Conservation (phyloP, 1,140 invertebrate genomes). For the Rhizoglyphus robini region DNA sequence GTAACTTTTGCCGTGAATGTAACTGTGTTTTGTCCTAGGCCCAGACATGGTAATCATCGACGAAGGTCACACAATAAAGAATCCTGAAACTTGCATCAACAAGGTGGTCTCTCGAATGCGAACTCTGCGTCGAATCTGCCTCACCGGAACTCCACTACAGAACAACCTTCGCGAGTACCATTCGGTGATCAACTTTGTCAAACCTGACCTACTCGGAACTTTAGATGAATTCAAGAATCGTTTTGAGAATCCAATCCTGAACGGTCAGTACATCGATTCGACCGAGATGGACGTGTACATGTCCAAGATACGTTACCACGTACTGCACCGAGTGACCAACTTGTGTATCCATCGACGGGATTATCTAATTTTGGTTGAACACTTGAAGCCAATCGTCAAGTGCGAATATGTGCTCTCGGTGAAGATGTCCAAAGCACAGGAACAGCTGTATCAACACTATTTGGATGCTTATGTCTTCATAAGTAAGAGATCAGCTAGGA, state of each 20-base stretch:
- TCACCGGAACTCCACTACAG: slow-evolving; percentile 91
- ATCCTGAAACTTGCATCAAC: slow-evolving; percentile 64
- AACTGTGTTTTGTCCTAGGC: slow-evolving; percentile 66
- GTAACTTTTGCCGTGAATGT: too few relatives aligned
- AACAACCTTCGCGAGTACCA: slow-evolving; percentile 91
- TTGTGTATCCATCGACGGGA: slow-evolving; percentile 85
- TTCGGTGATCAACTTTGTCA: slow-evolving; percentile 89
- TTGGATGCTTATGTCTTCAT: slow-evolving; percentile 7
- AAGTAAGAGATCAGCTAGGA: background rate
- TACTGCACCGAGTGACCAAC: slow-evolving; percentile 69
- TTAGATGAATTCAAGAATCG: slow-evolving; percentile 89
- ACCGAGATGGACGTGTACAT: slow-evolving; percentile 73
- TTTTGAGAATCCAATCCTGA: slow-evolving; percentile 62
- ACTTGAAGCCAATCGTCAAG: slow-evolving; percentile 73
- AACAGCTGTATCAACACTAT: slow-evolving; percentile 42
- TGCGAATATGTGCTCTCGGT: slow-evolving; percentile 80
- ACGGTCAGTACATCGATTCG: slow-evolving; percentile 83
- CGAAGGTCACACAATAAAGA: slow-evolving; percentile 88
- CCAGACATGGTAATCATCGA: slow-evolving; percentile 60
- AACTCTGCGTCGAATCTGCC: slow-evolving; percentile 63
- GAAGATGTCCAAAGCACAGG: slow-evolving; percentile 70
- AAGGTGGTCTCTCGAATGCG: slow-evolving; percentile 79
- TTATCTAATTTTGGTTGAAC: slow-evolving; percentile 67
- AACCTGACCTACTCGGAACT: slow-evolving; percentile 73
- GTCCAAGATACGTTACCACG: slow-evolving; percentile 77